Percentiles rank a stretch among this genome's conserved stretches.
These are phyloP conservation scores for Naja naja DNA, from an alignment of 2,113 vertebrate genomes.

Conservation along the genomic window DNA sequence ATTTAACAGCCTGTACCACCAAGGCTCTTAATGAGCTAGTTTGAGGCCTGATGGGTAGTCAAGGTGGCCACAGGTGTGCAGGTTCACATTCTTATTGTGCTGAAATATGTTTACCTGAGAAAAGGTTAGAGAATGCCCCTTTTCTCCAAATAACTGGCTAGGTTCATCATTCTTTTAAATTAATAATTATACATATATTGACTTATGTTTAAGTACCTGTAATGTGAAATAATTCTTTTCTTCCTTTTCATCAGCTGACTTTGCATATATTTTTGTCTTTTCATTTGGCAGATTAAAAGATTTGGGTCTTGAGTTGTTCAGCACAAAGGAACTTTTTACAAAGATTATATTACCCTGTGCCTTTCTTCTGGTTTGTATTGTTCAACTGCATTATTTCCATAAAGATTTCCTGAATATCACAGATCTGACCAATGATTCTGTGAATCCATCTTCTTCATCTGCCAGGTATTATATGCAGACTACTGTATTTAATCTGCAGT, in stretches of 20 bases:
- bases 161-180: not conserved
- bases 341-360: conserved; percentile 70
- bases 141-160: not conserved
- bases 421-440: conserved; percentile 65
- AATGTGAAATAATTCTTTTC: not conserved
- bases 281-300: conserved; percentile 66
- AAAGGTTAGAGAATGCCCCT: not conserved
- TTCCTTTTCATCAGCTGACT: not conserved
- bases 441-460: conserved; percentile 30
- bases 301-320: conserved; percentile 71
- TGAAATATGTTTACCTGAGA: not conserved
- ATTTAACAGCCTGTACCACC: too few species aligned
- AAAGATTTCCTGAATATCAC: conserved; percentile 74
- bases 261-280: not conserved
- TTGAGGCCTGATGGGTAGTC: not conserved
- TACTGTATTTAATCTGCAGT: not conserved
- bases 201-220: not conserved
- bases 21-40: not conserved
- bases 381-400: conserved; percentile 77
- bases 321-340: conserved; percentile 68
- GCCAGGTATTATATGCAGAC: conserved; percentile 13
- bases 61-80: not conserved
- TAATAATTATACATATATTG: not conserved
- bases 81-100: not conserved
- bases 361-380: conserved; percentile 75